phyloP scores from a whole-genome alignment of 2,113 vertebrate genomes.

The Rhagologus leucostigma region DNA sequence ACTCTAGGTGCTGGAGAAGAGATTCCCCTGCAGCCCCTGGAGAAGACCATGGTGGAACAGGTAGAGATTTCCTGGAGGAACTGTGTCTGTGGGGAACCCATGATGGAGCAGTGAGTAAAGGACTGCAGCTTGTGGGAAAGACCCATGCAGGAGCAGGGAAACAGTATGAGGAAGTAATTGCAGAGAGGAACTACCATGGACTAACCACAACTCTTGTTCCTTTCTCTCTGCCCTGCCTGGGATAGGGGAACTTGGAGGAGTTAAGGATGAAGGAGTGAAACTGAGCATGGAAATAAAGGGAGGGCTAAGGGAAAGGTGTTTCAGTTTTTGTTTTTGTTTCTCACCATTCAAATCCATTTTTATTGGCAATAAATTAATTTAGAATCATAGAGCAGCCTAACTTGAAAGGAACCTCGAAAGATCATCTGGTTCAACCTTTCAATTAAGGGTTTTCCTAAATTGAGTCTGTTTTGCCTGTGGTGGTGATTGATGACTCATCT shows the following conservation, averaged over 20 bases:
- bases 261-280: not conserved
- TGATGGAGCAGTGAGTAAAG: not conserved
- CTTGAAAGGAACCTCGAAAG: not conserved
- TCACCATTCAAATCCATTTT: not conserved
- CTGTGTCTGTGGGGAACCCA: accelerated
- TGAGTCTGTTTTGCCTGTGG: not conserved
- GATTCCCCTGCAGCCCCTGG: not conserved
- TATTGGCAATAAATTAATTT: not conserved
- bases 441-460: not conserved
- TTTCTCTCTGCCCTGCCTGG: not conserved
- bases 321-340: not conserved
- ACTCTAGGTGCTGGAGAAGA: not conserved
- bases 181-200: not conserved
- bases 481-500: not conserved
- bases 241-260: too few species aligned
- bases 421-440: not conserved
- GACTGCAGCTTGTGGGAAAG: not conserved
- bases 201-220: not conserved
- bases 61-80: not conserved
- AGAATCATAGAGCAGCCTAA: not conserved
- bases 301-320: not conserved
- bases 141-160: not conserved
- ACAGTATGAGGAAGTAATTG: not conserved
- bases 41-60: not conserved
- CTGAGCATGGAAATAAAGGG: not conserved